Evolutionary conservation across 2,888 invertebrate genomes (phyloP), one percentile per base, ranked within the genome.

Genomic region (Terebella lapidaria): DNA sequence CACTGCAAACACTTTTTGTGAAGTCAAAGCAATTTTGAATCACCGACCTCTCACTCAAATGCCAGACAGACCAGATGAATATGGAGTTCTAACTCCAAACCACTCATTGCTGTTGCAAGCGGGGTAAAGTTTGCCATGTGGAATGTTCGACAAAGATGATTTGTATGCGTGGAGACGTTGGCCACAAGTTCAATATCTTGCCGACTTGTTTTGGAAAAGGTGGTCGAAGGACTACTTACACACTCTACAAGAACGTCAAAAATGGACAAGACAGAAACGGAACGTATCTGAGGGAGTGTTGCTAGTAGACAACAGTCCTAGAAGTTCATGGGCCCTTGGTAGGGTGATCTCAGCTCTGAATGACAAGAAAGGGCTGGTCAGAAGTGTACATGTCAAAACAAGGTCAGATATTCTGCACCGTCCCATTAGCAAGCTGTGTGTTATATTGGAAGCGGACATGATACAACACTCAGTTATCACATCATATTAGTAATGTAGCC

Each of bases 61-160:
- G 3, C 35, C 55, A 5, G 35, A 24, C 4, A 24, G 20, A 18
- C 30, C 29, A 35, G 15, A 29, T 35, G 55, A 55, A 5, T 18
- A 4, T 18, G n/a, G 4, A 24, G 30, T n/a, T 10, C 24, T 55
- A 5, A 29, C 55, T 29, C 55, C 55, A 20, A 55, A 55, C 22
- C 55, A 55, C 24, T 24, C 35, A n/a, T n/a, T n/a, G n/a, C n/a
- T n/a, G n/a, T n/a, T n/a, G n/a, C n/a, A n/a, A n/a, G n/a, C n/a
- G n/a, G n/a, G n/a, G n/a, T n/a, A n/a, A n/a, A n/a, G n/a, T n/a
- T n/a, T n/a, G n/a, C n/a, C n/a, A n/a, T n/a, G 35, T 35, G 35
- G 55, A 55, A 55, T 22, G 35, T 55, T 55, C 25, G 35, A 55
- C 20, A 35, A 55, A 35, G n/a, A 55, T 10, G 55, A 55, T 5